Base-by-base conservation (phyloP, 2,888 invertebrate genomes). In the Ganaspis brasiliensis region DNA sequence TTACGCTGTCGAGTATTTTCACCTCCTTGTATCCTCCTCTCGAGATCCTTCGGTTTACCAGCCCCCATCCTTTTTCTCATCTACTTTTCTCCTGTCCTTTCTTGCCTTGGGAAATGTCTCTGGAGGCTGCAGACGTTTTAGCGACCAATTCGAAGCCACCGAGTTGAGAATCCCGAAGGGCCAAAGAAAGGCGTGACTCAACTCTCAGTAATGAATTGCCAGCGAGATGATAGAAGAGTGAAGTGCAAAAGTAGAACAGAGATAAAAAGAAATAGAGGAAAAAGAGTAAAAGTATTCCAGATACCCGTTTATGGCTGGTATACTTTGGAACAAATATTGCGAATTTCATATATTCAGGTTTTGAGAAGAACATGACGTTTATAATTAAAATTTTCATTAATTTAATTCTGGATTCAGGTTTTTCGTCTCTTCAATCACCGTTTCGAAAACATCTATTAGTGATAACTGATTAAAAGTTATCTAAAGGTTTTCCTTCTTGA, bases 181-280 rank as follows among this genome's bases (percentile, higher is more conserved):
- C 77, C 74, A 63, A 73, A 76, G 79, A 82, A 80, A 86, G 83
- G 82, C 85, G 85, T 85, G 84, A 85, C 85, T 82, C 80, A 81
- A 83, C 83, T 82, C 80, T 74, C 78, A 76, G 78, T 87, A 87
- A 87, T 87, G 87, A 87, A 87, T 87, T 84, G 83, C 83, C 79
- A 72, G 83, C 78, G 80, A 80, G 82, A 85, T 85, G 84, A 86
- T 82, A 82, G 79, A 81, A 80, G 81, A 80, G 77, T 77, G 79
- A 73, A 74, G 67, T 73, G 74, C 67, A 75, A n/a, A n/a, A 75
- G 75, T 72, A 72, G 63, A 74, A 73, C 35, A 45, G 55, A 72
- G 73, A 73, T 75, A 70, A 76, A 76, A 76, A 73, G 57, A 74
- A 71, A 37, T 77, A 76, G 67, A 78, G 67, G 75, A 76, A 76